Evolutionary conservation across 1,140 invertebrate species (phyloP), one percentile per base, ranked within the genome.

Genomic region (Drosophila asahinai): DNA sequence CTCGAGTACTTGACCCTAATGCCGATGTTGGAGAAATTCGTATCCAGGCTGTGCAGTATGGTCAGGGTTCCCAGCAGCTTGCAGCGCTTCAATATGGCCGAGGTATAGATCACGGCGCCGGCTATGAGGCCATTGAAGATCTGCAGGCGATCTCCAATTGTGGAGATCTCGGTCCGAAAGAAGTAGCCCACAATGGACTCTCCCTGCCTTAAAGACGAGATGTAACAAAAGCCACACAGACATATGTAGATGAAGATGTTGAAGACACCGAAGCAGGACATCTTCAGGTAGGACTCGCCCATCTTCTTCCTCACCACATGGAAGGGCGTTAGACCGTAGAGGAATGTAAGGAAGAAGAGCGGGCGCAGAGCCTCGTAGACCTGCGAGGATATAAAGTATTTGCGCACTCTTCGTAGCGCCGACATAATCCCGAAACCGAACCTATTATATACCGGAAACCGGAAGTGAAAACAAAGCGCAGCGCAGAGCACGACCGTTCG

Each of bases 121-220:
- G 89, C 83, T 27, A 91, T 78, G 6, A 92, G 43, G 2, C 91
- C 87, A 64, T 72, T 83, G n/a, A 91, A 87, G 30, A 89, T 77
- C 62, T 92, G 89, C 45, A 91, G 17, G 0, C 80, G 84, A 80
- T 92, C 82, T 2, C 91, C 91, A 6, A 91, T 64, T 0, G 77
- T 81, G 6, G 92, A 91, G 45, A 93, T 83, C 6, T 92, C 81
- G 0, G 86, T 91, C 58, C 80, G 82, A 48, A 92, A 79, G 19
- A 93, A 93, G 27, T 92, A 91, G 1, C 86, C 90, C 15, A 92
- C 83, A 30, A 90, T 80, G n/a, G 91, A 92, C 38, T 89, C 83
- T 12, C 90, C 81, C 47, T 82, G 80, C 0, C 78, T 49, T 48
- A 91, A 42, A 12, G 86, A 81, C 0, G 77, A 91, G 14, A 80